Conservation (phyloP, 1,140 invertebrate genomes). For the Bacillus rossius region DNA sequence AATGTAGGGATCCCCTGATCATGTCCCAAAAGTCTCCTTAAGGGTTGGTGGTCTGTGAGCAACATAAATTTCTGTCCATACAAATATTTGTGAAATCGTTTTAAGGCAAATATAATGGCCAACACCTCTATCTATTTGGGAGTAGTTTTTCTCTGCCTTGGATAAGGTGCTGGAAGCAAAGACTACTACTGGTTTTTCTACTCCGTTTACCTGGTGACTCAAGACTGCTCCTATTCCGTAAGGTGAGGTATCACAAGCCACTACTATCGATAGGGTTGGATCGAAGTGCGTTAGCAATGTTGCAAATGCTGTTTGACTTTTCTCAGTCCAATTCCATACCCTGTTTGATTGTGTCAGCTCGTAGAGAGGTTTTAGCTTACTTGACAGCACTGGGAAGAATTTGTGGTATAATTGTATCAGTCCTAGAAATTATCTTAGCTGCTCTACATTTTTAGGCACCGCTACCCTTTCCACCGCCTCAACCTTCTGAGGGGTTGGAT, state of each 20-base stretch:
- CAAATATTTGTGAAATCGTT: too few relatives aligned
- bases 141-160: conserved; percentile 40
- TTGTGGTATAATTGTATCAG: conserved; percentile 34
- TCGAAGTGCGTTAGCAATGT: conserved; percentile 38
- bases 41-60: too few relatives aligned
- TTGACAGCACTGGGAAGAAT: conserved; percentile 28
- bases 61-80: too few relatives aligned
- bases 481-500: conserved; percentile 34
- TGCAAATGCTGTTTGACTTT: conserved; percentile 29
- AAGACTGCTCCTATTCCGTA: conserved; percentile 46
- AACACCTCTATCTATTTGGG: conserved; percentile 43
- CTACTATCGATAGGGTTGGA: conserved; percentile 31
- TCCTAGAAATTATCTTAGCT: conserved; percentile 36
- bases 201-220: conserved; percentile 36
- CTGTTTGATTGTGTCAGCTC: too few relatives aligned
- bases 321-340: conserved; percentile 12
- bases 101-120: too few relatives aligned
- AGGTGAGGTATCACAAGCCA: conserved; percentile 45
- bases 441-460: conserved; percentile 29
- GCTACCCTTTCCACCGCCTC: conserved; percentile 34
- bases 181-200: conserved; percentile 36
- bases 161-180: conserved; percentile 42
- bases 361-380: neutral
- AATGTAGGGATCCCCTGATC: too few relatives aligned
- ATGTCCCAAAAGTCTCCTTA: too few relatives aligned